Evolutionary conservation across 1,140 invertebrate genomes (phyloP).

Genomic region (Brachionus asplanchnoidis): DNA sequence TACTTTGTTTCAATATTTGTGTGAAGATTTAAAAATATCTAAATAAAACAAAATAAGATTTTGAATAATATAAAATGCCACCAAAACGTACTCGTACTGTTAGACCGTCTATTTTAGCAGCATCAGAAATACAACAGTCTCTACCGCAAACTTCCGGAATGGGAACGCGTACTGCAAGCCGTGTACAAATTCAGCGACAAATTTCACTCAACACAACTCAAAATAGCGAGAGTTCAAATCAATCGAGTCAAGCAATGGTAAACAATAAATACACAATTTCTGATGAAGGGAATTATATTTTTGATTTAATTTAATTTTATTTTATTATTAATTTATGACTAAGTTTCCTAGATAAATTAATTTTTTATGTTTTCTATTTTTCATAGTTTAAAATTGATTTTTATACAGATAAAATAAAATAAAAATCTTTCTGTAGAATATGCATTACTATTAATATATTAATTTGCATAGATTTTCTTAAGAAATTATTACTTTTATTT

Average conservation of each 20-base stretch:
- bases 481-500: neutral
- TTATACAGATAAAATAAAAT: too few relatives aligned
- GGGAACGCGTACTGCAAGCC: neutral
- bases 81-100: neutral
- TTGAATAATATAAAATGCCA: neutral
- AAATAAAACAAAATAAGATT: too few relatives aligned
- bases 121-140: too few relatives aligned
- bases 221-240: neutral
- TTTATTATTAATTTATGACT: neutral
- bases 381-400: neutral
- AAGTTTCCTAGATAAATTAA: neutral
- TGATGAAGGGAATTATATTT: neutral
- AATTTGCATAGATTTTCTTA: neutral
- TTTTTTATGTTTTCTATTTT: neutral
- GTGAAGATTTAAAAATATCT: too few relatives aligned
- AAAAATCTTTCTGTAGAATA: neutral
- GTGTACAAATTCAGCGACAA: neutral
- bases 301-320: neutral
- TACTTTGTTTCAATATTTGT: too few relatives aligned
- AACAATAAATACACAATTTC: neutral
- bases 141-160: neutral
- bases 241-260: neutral
- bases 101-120: too few relatives aligned
- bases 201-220: neutral
- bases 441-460: neutral